Base-by-base conservation (phyloP, 1,140 invertebrate genomes). In the Bradynema listronoti region DNA sequence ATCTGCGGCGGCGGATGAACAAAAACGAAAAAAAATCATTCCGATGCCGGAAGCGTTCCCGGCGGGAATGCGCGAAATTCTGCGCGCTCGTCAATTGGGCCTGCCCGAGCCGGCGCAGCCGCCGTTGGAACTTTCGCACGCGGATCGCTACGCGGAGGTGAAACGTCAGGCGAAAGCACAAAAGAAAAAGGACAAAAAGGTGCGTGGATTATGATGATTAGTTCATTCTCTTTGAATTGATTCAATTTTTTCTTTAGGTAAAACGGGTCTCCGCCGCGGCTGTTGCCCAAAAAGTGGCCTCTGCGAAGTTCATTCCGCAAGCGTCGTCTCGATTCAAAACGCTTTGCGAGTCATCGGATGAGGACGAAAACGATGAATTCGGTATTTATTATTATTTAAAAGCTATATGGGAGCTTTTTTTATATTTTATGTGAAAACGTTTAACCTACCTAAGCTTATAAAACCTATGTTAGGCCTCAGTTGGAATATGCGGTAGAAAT, bases 121-220 rank as follows among this genome's bases (percentile, higher is more conserved):
- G 9, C 11, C 56, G n/a, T n/a, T n/a, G 33, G 59, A 62, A 7
- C n/a, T 36, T 3, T 16, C 33, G 11, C n/a, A 19, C 27, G 27
- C 47, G 19, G 29, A 50, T 36, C 42, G 49, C 25, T 47, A 43
- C 47, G 22, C 61, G 30, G 29, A 32, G 25, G 49, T 61, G n/a
- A n/a, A n/a, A n/a, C n/a, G n/a, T n/a, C n/a, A n/a, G 46, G 65
- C 25, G 30, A 34, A 65, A 64, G 22, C 64, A 7, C 65, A 65
- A 29, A 65, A 66, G 46, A 55, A 51, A 9, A 66, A 65, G 19
- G 66, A 65, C 43, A 65, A 59, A 58, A 65, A 65, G 54, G 56
- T 60, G 5, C 39, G 9, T 7, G 5, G 24, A 49, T 30, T 55
- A 19, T 50, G 19, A 22, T 24, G 16, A 50, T 7, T 9, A 47